Base-by-base conservation (phyloP, 1,140 invertebrate genomes). In the Wasmannia auropunctata region DNA sequence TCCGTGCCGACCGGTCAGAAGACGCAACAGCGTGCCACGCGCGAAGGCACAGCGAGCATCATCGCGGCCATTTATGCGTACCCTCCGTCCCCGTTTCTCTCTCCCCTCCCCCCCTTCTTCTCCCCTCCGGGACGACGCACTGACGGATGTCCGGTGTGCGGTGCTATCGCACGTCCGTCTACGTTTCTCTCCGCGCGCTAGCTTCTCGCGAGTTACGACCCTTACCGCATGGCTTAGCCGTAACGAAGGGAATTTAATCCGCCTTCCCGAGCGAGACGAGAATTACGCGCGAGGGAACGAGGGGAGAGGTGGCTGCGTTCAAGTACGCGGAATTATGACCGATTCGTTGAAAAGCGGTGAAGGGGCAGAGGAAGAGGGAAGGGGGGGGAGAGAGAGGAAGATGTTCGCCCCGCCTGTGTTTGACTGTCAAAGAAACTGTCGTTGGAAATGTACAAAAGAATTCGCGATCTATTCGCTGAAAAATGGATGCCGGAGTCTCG, bases 1-100 rank as follows among this genome's bases (percentile, higher is more conserved):
- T 91, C 69, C 80, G 62, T 11, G 40, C 86, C 83, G 62, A 11
- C 19, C 63, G 58, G 63, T 56, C 74, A 69, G 72, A 89, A 89
- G 88, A 89, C 63, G 88, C 88, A 89, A 89, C 88, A 89, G 79
- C 51, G 79, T 83, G 79, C 51, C 58, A 31, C 58, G 11, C 43
- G 46, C 34, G 34, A 67, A 81, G 65, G 49, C 34, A 28, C 6
- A 67, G 63, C n/a, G 11, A 43, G 25, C 51, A 8, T 34, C 37
- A 25, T 79, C 31, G 25, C 54, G 56, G 37, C 56, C 63, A 80
- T 80, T 80, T 80, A 40, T 70, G 63, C 63, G 46, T n/a, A n/a
- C 75, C 60, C 74, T n/a, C n/a, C n/a, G n/a, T n/a, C n/a, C n/a
- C n/a, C n/a, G n/a, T n/a, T n/a, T n/a, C n/a, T n/a, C n/a, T n/a